These are phyloP conservation scores for Oryzias woworae DNA, from an alignment of 2,113 vertebrate genomes.

Conservation along the genomic window DNA sequence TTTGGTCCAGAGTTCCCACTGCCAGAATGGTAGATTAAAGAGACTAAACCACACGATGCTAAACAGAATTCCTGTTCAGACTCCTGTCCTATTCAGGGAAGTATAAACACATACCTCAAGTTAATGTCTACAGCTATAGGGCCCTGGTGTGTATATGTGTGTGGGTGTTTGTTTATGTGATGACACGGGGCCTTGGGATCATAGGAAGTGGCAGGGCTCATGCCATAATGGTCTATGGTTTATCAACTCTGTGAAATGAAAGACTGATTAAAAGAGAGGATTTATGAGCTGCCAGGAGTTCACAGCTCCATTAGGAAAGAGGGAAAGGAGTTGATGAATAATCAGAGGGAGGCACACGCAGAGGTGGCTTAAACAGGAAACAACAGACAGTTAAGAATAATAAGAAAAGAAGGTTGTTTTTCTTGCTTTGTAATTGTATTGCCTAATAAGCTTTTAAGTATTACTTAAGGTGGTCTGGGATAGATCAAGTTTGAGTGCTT, in stretches of 20 bases:
- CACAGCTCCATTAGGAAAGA: constrained; percentile 52
- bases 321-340: constrained; percentile 49
- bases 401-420: constrained; percentile 5
- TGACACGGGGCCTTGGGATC: constrained; percentile 39
- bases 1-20: constrained; percentile 30
- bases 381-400: constrained; percentile 12
- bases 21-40: constrained; percentile 49
- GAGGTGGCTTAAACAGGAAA: background rate
- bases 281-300: constrained; percentile 59
- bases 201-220: constrained; percentile 43
- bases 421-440: constrained; percentile 1
- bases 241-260: constrained; percentile 50
- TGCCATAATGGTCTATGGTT: constrained; percentile 42
- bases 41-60: constrained; percentile 54
- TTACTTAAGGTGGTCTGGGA: constrained; percentile 1
- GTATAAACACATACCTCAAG: constrained; percentile 60
- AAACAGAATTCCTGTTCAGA: constrained; percentile 63
- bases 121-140: constrained; percentile 53
- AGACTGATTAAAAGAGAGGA: constrained; percentile 62
- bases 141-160: constrained; percentile 23
- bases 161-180: constrained; percentile 22
- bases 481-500: constrained; percentile 13
- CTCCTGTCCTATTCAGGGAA: constrained; percentile 55
- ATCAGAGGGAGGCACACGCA: constrained; percentile 14
- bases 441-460: constrained; percentile 9